A percentile compares a stretch with the other conserved stretches of the same genome.
phyloP scores from a whole-genome alignment of 2,113 vertebrate species.

The Hippopotamus amphibius region DNA sequence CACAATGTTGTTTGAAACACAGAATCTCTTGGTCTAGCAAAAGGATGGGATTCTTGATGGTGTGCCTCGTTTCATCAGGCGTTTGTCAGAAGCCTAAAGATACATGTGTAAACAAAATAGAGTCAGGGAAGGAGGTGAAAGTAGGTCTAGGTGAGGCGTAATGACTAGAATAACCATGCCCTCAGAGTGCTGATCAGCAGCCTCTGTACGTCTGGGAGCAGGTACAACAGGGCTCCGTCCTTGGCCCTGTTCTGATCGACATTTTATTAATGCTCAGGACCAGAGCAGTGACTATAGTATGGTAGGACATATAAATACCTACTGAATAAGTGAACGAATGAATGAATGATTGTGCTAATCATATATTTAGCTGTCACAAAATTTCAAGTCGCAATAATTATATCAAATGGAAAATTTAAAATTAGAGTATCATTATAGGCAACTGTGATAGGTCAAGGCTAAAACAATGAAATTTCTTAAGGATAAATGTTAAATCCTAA shows the following conservation, averaged over 20 bases:
- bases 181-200: not conserved
- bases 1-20: not conserved
- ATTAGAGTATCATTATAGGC: not conserved
- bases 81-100: not conserved
- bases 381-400: conserved; percentile 10
- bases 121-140: not conserved
- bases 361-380: not conserved
- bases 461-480: conserved; percentile 19
- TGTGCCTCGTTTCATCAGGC: not conserved
- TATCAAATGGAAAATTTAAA: not conserved
- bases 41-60: not conserved
- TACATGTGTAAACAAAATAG: not conserved
- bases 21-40: not conserved
- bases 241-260: not conserved
- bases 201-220: not conserved
- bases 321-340: not conserved
- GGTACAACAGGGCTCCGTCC: not conserved
- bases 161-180: not conserved
- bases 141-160: not conserved
- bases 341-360: not conserved
- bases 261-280: not conserved
- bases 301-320: not conserved
- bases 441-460: not conserved
- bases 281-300: not conserved
- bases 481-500: conserved; percentile 17